phyloP scores from a whole-genome alignment of 2,113 vertebrate genomes.

The Planiliza haematocheilus region DNA sequence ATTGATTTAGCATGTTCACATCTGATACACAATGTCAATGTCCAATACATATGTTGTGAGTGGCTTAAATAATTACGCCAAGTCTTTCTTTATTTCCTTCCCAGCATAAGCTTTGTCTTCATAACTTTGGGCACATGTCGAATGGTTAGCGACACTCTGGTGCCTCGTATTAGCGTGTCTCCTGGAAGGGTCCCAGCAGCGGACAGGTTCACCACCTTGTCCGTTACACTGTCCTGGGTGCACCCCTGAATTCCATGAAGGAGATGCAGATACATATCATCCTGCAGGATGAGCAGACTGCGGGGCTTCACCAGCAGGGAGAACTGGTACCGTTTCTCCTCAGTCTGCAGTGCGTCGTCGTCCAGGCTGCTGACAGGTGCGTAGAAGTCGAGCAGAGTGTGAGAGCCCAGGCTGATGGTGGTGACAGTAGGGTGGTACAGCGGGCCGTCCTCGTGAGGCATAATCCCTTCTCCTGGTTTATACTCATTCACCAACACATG shows the following conservation, averaged over 20 bases:
- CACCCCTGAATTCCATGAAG: slow-evolving; percentile 86
- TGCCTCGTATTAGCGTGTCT: slow-evolving; percentile 81
- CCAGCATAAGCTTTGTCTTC: slow-evolving; percentile 81
- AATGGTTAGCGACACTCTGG: slow-evolving; percentile 89
- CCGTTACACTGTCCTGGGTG: slow-evolving; percentile 75
- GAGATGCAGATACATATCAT: slow-evolving; percentile 84
- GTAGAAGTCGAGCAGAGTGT: slow-evolving; percentile 90
- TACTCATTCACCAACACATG: slow-evolving; percentile 94
- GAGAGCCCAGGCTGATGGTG: slow-evolving; percentile 92
- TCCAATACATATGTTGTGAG: too few species aligned
- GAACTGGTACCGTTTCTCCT: slow-evolving; percentile 82
- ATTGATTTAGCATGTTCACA: too few species aligned
- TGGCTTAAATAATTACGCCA: too few species aligned
- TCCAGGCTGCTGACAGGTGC: slow-evolving; percentile 72
- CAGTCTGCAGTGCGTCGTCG: slow-evolving; percentile 64
- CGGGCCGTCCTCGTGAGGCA: slow-evolving; percentile 93
- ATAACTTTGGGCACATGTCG: slow-evolving; percentile 90
- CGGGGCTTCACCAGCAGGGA: slow-evolving; percentile 86
- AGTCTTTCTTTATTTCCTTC: slow-evolving; percentile 74
- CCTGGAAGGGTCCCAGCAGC: slow-evolving; percentile 62
- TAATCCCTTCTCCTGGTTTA: slow-evolving; percentile 89
- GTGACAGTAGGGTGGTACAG: slow-evolving; percentile 92
- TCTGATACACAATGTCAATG: too few species aligned
- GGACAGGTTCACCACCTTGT: slow-evolving; percentile 80
- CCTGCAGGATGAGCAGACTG: slow-evolving; percentile 89